A percentile compares a stretch with the other conserved stretches of the same genome.
phyloP scores from a whole-genome alignment of 2,797 vertebrate genomes.

The Potorous gilbertii region DNA sequence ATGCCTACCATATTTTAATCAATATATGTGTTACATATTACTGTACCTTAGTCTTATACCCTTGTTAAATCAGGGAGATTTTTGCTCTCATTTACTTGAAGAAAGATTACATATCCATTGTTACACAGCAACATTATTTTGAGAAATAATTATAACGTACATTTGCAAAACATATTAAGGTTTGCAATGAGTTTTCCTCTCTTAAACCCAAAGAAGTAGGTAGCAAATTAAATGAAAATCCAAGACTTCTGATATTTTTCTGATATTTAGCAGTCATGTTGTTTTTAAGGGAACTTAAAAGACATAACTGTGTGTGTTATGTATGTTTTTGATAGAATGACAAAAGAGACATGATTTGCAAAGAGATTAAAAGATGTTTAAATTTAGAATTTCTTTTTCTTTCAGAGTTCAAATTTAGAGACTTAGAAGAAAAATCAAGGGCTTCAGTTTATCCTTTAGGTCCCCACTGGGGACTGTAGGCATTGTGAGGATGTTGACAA shows the following conservation, averaged over 20 bases:
- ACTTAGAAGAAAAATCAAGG: constrained; percentile 16
- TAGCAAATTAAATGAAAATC: constrained; percentile 13
- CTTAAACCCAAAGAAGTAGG: background rate
- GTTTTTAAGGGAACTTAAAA: background rate
- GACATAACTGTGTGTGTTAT: constrained; percentile 4
- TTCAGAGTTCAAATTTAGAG: background rate
- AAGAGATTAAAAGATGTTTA: constrained; percentile 43
- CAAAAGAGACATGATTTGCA: constrained; percentile 17
- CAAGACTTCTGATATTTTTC: background rate
- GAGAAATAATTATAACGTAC: too few relatives aligned
- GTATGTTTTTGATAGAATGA: constrained; percentile 21
- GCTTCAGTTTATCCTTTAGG: constrained; percentile 5
- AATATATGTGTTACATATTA: too few relatives aligned
- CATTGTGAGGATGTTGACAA: constrained; percentile 32
- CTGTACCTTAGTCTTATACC: background rate
- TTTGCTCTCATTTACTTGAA: background rate
- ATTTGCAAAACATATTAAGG: too few relatives aligned
- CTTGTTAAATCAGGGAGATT: constrained; percentile 2
- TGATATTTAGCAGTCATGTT: constrained; percentile 1
- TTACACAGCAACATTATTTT: constrained; percentile 9
- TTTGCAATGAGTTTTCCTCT: too few relatives aligned
- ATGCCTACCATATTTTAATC: too few relatives aligned
- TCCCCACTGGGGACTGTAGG: constrained; percentile 11
- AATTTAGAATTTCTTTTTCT: constrained; percentile 36
- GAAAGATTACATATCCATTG: background rate